Base-by-base conservation (phyloP, 1,140 invertebrate species). In the Copidosoma floridanum region DNA sequence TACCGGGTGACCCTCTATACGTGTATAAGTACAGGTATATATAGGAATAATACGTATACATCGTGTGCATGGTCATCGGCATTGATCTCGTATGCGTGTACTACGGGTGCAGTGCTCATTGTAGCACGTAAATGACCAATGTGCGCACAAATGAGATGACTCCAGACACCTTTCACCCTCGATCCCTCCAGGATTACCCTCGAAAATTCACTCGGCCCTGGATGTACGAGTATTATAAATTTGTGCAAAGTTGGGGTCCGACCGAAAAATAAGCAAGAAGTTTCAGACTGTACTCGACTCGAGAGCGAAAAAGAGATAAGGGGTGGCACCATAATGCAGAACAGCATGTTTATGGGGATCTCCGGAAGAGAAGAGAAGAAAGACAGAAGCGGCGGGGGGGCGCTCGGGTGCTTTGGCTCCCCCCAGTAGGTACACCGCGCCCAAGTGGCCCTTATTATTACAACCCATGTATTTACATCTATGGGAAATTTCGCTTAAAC, bases 381-480 rank as follows among this genome's bases (percentile, higher is more conserved):
- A 74, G 75, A 74, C 75, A 74, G 68, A 24, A 71, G 38, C 76
- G 69, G 68, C 75, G 68, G 73, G 74, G 75, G 76, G 75, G 65
- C 64, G 68, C 64, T 62, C 65, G 65, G n/a, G n/a, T n/a, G n/a
- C n/a, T n/a, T n/a, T n/a, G n/a, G 29, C 29, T 0, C 29, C 29
- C 6, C 6, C 12, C 29, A 32, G 6, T 12, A 32, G 29, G 0
- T 8, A 6, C 38, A 41, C 16, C 38, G 23, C 46, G 2, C 21
- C 26, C n/a, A n/a, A n/a, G n/a, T n/a, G n/a, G n/a, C n/a, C n/a
- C n/a, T n/a, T n/a, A n/a, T n/a, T n/a, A n/a, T n/a, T n/a, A n/a
- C n/a, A n/a, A n/a, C n/a, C n/a, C n/a, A n/a, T n/a, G n/a, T n/a
- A n/a, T n/a, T n/a, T n/a, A n/a, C n/a, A n/a, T n/a, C n/a, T n/a